Conservation (phyloP, 2,888 invertebrate species). For the Cephus pulcher region DNA sequence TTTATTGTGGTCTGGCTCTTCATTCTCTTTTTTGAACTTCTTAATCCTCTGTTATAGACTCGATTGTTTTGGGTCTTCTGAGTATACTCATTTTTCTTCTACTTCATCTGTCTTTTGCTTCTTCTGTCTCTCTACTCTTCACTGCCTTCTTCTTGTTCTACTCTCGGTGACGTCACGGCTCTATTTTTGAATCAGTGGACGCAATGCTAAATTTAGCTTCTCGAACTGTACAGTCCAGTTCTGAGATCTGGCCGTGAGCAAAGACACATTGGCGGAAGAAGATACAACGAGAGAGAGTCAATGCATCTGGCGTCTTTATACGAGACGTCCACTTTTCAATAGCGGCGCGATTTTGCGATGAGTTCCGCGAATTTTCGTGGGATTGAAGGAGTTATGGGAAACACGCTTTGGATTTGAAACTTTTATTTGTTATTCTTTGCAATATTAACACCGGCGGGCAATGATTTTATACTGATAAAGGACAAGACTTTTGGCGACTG, state of each 20-base stretch:
- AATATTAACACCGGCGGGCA: not conserved
- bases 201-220: conserved; percentile 62
- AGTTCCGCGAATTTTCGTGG: not conserved
- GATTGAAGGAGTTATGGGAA: not conserved
- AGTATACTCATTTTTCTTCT: not conserved
- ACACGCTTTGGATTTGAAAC: not conserved
- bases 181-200: conserved; percentile 58
- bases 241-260: conserved; percentile 1
- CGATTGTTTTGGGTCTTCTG: not conserved
- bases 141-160: conserved; percentile 34
- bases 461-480: not conserved
- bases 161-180: conserved; percentile 53
- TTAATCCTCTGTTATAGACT: not conserved
- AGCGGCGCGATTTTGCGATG: not conserved
- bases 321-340: not conserved
- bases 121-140: not conserved
- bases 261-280: not conserved
- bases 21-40: not conserved
- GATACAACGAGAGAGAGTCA: not conserved
- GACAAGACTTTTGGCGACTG: not conserved
- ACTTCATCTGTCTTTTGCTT: not conserved
- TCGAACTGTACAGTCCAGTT: conserved; percentile 45
- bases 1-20: not conserved
- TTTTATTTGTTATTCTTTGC: not conserved
- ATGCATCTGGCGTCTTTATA: not conserved